phyloP scores from a whole-genome alignment of 2,113 vertebrate species.

The Ivindomyrus marchei region DNA sequence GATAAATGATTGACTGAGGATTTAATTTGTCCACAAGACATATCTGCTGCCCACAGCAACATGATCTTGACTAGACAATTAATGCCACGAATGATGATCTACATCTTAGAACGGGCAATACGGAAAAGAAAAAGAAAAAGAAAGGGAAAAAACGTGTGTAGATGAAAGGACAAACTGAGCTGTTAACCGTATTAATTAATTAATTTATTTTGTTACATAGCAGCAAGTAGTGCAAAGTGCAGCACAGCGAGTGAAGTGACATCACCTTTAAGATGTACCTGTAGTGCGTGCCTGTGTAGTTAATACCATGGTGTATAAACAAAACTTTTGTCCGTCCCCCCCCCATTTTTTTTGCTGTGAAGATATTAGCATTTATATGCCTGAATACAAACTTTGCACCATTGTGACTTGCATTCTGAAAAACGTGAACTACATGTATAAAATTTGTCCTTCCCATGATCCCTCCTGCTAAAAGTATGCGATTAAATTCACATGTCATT shows the following conservation, averaged over 20 bases:
- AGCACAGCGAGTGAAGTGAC: background rate
- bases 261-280: background rate
- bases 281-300: background rate
- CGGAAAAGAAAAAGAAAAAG: background rate
- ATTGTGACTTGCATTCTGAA: background rate
- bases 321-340: background rate
- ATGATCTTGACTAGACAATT: background rate
- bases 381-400: background rate
- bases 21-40: background rate
- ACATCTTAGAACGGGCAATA: background rate
- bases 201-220: constrained; percentile 17
- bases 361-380: background rate
- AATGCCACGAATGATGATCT: background rate
- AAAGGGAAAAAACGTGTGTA: background rate
- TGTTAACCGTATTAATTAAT: constrained; percentile 7
- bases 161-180: background rate
- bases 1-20: background rate
- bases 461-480: background rate
- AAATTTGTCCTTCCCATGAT: background rate
- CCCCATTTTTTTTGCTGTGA: background rate
- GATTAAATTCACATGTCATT: background rate
- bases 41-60: background rate
- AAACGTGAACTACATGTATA: background rate
- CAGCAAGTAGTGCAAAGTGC: background rate
- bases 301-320: background rate